Conservation (phyloP, 1,140 invertebrate species). For the Drosophila guanche region DNA sequence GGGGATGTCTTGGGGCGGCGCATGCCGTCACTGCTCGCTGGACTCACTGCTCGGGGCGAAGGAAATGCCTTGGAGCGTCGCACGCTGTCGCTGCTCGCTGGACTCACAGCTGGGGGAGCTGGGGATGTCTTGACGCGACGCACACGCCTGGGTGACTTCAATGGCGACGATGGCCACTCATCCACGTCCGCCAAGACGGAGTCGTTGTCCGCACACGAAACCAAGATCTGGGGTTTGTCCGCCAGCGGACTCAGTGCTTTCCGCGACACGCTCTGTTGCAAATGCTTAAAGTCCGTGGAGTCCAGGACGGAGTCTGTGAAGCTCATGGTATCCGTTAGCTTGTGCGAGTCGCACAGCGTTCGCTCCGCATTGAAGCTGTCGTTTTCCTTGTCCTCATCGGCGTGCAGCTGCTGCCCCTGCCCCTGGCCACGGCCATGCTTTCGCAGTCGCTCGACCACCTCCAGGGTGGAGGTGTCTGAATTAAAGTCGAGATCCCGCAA, state of each 20-base stretch:
- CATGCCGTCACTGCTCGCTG: constrained; percentile 36
- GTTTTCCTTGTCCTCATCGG: constrained; percentile 56
- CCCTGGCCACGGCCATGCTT: constrained; percentile 9
- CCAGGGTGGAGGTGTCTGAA: constrained; percentile 59
- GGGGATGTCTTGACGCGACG: constrained; percentile 61
- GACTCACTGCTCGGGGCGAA: constrained; percentile 27
- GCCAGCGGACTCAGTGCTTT: constrained; percentile 72
- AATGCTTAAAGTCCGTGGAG: constrained; percentile 62
- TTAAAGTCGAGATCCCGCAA: constrained; percentile 60
- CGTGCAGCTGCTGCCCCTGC: background rate
- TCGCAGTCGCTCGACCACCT: constrained; percentile 51
- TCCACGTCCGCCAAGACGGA: constrained; percentile 52
- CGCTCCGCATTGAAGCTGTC: constrained; percentile 26
- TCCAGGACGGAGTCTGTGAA: constrained; percentile 75
- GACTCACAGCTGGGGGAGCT: constrained; percentile 33
- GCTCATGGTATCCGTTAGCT: constrained; percentile 66
- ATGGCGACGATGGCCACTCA: constrained; percentile 71
- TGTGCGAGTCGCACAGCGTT: constrained; percentile 53
- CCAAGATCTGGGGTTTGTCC: constrained; percentile 47
- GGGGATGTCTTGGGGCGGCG: too few relatives aligned
- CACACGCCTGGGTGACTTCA: constrained; percentile 54
- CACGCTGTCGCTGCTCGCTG: constrained; percentile 62
- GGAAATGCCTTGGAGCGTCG: too few relatives aligned
- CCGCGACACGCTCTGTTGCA: constrained; percentile 58
- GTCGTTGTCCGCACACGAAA: constrained; percentile 37